These are phyloP conservation scores for Argyrosomus regius DNA, from an alignment of 2,797 vertebrate species.

Conservation along the genomic window DNA sequence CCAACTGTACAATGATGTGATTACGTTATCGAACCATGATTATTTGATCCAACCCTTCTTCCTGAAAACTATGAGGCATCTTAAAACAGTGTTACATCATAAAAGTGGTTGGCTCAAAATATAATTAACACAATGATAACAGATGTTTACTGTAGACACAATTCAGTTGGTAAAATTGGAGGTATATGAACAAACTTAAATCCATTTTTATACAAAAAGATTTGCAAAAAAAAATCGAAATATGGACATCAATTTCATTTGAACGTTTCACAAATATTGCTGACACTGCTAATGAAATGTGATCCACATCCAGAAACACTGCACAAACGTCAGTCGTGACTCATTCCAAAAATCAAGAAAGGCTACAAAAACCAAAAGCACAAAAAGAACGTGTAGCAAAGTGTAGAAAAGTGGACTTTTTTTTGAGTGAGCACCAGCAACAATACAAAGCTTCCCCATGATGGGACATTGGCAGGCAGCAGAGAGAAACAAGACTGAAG, in stretches of 20 bases:
- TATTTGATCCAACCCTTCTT: not conserved
- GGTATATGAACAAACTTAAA: too few species aligned
- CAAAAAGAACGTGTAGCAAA: not conserved
- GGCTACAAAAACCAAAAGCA: not conserved
- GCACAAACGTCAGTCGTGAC: not conserved
- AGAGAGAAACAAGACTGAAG: constrained; percentile 13
- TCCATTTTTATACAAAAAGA: not conserved
- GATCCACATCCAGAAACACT: not conserved
- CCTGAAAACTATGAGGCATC: not conserved
- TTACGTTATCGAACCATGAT: not conserved
- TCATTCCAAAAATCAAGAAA: not conserved
- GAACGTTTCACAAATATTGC: too few species aligned
- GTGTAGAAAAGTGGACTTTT: not conserved
- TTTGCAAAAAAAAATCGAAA: too few species aligned
- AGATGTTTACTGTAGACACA: not conserved
- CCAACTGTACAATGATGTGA: not conserved
- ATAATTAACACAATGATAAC: too few species aligned
- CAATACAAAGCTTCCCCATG: not conserved
- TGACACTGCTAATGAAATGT: too few species aligned
- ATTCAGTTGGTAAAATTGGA: not conserved
- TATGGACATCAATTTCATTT: too few species aligned
- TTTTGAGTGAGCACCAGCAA: not conserved
- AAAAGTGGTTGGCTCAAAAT: too few species aligned
- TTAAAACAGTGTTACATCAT: not conserved
- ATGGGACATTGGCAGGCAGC: not conserved